phyloP scores from a whole-genome alignment of 2,888 invertebrate genomes.

The Tachina grossa region DNA sequence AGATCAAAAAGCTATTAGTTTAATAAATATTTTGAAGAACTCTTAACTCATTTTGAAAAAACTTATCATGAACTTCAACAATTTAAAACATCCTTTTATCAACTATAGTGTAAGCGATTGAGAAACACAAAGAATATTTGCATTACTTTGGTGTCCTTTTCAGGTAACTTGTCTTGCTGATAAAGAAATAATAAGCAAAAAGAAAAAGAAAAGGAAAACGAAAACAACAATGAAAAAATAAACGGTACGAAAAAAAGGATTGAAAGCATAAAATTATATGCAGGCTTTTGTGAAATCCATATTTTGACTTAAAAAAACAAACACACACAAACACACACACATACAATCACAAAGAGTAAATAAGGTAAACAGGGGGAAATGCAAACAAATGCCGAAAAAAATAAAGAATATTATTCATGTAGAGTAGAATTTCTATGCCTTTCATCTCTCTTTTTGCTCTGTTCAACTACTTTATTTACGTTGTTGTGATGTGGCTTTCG shows the following conservation, averaged over 20 bases:
- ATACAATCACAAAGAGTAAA: constrained; percentile 3
- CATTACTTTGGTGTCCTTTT: constrained; percentile 68
- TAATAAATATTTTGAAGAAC: background rate
- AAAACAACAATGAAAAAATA: constrained; percentile 22
- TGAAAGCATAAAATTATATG: constrained; percentile 64
- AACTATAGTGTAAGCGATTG: background rate
- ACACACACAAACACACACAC: background rate
- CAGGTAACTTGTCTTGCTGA: constrained; percentile 62
- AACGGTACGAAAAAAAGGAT: constrained; percentile 56
- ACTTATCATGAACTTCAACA: background rate
- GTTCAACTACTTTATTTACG: constrained; percentile 59
- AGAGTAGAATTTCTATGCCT: constrained; percentile 43
- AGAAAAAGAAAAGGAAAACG: background rate
- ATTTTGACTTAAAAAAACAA: constrained; percentile 42
- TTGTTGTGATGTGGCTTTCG: constrained; percentile 65
- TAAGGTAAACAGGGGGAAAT: constrained; percentile 10
- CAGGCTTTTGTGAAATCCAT: constrained; percentile 61
- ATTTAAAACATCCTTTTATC: background rate
- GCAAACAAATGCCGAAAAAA: constrained; percentile 32
- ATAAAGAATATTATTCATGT: background rate
- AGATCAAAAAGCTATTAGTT: background rate
- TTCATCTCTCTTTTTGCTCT: constrained; percentile 65
- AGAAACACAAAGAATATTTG: constrained; percentile 51
- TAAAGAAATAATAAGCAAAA: constrained; percentile 42
- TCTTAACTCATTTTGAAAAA: background rate